These are phyloP conservation scores for Drosophila paracracens DNA, from an alignment of 2,888 invertebrate genomes.

Conservation along the genomic window DNA sequence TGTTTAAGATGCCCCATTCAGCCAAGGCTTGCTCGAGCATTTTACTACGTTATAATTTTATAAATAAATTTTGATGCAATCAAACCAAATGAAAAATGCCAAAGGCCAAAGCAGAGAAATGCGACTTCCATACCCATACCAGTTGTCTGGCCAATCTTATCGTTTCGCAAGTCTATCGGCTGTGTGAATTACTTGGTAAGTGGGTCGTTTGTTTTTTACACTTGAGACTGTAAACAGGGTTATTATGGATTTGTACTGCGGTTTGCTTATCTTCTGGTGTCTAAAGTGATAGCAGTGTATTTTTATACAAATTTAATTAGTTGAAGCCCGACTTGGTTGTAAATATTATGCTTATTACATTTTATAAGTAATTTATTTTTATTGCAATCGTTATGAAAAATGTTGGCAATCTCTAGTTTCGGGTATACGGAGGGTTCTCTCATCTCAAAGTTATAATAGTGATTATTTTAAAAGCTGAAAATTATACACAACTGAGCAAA, in stretches of 20 bases:
- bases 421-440: background rate
- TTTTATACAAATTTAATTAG: background rate
- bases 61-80: constrained; percentile 72
- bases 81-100: constrained; percentile 49
- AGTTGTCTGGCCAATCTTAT: constrained; percentile 39
- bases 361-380: background rate
- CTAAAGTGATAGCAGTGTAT: background rate
- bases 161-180: constrained; percentile 15
- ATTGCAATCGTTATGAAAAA: background rate
- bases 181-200: constrained; percentile 1
- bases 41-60: constrained; percentile 36
- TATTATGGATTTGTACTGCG: constrained; percentile 11
- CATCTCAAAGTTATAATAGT: background rate
- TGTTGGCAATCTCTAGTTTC: background rate
- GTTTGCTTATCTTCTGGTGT: constrained; percentile 15
- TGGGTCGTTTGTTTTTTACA: constrained; percentile 16
- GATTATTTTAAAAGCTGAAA: background rate
- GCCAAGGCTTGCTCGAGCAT: constrained; percentile 35
- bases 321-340: background rate
- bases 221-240: background rate
- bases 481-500: background rate
- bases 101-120: constrained; percentile 31
- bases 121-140: constrained; percentile 1
- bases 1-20: constrained; percentile 23
- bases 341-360: background rate